Evolutionary conservation across 2,113 vertebrate genomes (phyloP).

Genomic region (Cyanocitta stelleri): DNA sequence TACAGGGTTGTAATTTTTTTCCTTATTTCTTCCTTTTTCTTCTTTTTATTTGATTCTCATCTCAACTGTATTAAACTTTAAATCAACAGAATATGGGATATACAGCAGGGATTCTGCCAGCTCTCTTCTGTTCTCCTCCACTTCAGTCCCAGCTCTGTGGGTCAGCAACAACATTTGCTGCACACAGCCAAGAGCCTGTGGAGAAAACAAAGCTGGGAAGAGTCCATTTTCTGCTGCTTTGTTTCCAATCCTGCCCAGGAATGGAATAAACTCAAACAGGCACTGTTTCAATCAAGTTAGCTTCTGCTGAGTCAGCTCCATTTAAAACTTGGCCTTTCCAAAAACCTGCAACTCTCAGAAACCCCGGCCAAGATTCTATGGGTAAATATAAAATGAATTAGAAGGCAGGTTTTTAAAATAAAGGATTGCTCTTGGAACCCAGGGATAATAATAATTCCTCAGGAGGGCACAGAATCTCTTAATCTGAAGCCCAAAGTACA

Average conservation of each 20-base stretch:
- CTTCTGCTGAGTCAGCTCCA: conserved; percentile 53
- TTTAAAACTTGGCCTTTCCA: not conserved
- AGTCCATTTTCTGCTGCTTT: not conserved
- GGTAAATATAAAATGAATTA: conserved; percentile 39
- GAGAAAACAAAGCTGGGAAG: not conserved
- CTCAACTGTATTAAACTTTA: not conserved
- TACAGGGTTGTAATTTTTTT: not conserved
- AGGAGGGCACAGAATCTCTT: not conserved
- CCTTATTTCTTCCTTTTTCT: not conserved
- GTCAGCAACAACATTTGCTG: not conserved
- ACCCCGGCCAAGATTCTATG: not conserved
- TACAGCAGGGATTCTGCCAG: not conserved
- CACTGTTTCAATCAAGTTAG: not conserved
- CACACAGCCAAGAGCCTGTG: not conserved
- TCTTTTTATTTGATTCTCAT: not conserved
- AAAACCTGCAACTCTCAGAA: not conserved
- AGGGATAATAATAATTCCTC: not conserved
- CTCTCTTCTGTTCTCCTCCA: not conserved
- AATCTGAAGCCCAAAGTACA: not conserved
- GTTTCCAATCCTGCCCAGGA: not conserved
- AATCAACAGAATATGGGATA: not conserved
- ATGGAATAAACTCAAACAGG: not conserved
- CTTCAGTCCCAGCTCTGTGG: not conserved
- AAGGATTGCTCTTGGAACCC: conserved; percentile 2
- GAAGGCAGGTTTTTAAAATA: conserved; percentile 22